Percentiles rank a stretch among this genome's conserved stretches.
phyloP scores from a whole-genome alignment of 23 tunicate species.

The Trididemnum nubilum region DNA sequence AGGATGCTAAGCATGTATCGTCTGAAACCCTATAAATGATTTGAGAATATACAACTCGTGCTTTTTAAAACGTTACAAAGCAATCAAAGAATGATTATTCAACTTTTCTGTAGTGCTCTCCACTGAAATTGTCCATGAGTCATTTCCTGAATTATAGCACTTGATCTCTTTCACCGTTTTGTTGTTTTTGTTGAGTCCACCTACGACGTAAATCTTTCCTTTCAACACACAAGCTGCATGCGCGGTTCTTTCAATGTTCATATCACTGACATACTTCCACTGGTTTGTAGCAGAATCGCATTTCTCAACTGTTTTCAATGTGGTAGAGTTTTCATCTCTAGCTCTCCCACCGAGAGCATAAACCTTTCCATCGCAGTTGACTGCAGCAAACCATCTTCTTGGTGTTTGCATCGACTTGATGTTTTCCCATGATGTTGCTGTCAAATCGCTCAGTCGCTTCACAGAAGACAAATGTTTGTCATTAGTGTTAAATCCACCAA shows the following conservation, averaged over 20 bases:
- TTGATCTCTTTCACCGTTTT: neutral
- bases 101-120: neutral
- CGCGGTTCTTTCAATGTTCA: slow-evolving; percentile 1
- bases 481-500: neutral
- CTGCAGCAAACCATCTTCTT: slow-evolving; percentile 8
- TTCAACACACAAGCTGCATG: slow-evolving; percentile 8
- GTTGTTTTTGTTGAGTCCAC: neutral
- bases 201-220: neutral
- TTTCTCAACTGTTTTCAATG: neutral
- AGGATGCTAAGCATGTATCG: no score
- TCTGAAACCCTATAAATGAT: no score
- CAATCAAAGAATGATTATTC: neutral
- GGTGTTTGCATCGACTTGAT: neutral
- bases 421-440: neutral
- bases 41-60: no score
- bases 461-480: slow-evolving; percentile 1
- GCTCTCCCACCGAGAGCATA: neutral
- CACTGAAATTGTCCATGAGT: neutral
- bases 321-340: neutral
- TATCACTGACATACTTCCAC: neutral
- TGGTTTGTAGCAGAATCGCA: neutral
- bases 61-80: neutral
- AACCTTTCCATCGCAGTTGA: neutral
- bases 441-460: neutral
- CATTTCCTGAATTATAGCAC: neutral